A percentile compares a stretch with the other conserved stretches of the same genome.
Evolutionary conservation across 2,888 invertebrate species (phyloP).

Genomic region (Therioaphis trifolii): DNA sequence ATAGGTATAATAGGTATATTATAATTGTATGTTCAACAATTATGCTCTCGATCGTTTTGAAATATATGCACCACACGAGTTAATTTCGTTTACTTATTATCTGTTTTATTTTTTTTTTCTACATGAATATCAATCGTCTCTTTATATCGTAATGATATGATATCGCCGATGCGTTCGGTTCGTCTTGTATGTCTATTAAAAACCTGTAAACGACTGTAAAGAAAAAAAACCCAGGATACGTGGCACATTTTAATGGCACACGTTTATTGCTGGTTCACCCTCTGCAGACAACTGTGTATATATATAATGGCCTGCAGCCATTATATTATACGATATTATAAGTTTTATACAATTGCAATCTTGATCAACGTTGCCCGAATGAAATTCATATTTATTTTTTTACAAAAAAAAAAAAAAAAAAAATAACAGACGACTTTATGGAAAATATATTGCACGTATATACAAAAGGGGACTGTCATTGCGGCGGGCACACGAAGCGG

Average conservation of each 20-base stretch:
- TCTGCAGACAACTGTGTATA: neutral
- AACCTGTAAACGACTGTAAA: constrained; percentile 18
- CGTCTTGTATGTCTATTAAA: neutral
- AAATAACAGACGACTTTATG: neutral
- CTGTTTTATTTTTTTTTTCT: too few relatives aligned
- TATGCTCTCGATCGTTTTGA: too few relatives aligned
- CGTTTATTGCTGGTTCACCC: constrained; percentile 37
- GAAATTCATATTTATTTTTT: constrained; percentile 38
- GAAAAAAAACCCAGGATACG: neutral
- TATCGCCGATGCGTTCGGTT: too few relatives aligned
- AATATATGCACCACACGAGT: too few relatives aligned
- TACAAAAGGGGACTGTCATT: constrained; percentile 29
- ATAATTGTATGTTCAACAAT: too few relatives aligned
- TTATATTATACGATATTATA: constrained; percentile 26
- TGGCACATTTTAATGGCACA: constrained; percentile 18
- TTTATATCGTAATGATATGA: neutral
- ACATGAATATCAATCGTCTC: neutral
- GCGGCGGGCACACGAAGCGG: neutral
- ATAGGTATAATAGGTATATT: too few relatives aligned
- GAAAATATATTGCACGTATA: constrained; percentile 15
- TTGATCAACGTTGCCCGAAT: constrained; percentile 49
- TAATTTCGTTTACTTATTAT: too few relatives aligned
- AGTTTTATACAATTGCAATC: constrained; percentile 43
- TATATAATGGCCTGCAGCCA: constrained; percentile 3
- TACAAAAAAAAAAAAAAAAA: neutral